phyloP scores from a whole-genome alignment of 2,113 vertebrate genomes.

The Pandion haliaetus region DNA sequence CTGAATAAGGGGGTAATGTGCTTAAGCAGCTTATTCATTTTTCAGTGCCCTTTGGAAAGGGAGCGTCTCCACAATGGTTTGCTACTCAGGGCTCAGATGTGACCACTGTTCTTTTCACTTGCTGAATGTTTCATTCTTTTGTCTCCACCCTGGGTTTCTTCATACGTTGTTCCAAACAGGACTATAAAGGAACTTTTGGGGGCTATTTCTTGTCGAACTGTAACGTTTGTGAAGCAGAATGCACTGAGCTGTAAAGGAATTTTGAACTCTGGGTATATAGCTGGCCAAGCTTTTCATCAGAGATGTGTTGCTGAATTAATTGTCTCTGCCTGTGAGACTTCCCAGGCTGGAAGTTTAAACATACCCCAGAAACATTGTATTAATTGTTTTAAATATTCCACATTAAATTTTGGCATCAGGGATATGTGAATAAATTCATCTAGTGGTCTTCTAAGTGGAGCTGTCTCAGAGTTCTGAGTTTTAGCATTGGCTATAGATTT shows the following conservation, averaged over 20 bases:
- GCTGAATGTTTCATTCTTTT: constrained; percentile 58
- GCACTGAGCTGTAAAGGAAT: constrained; percentile 66
- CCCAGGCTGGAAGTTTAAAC: neutral
- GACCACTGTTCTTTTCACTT: constrained; percentile 62
- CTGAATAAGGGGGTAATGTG: constrained; percentile 65
- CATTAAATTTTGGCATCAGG: neutral
- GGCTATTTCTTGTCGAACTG: constrained; percentile 50
- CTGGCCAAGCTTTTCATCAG: constrained; percentile 31
- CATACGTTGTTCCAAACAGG: constrained; percentile 19
- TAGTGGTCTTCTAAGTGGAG: neutral
- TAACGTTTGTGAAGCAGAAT: constrained; percentile 27
- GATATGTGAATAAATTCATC: neutral
- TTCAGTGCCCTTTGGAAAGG: constrained; percentile 29
- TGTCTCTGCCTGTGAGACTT: constrained; percentile 1
- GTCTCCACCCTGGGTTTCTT: neutral
- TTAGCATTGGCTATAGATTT: neutral
- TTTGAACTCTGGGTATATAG: neutral
- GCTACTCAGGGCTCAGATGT: constrained; percentile 10
- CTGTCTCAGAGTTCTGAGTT: neutral
- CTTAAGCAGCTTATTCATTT: constrained; percentile 62
- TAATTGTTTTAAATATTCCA: neutral
- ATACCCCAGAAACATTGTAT: neutral
- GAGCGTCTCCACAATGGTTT: constrained; percentile 28
- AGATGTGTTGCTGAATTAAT: constrained; percentile 30
- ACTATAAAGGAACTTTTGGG: constrained; percentile 36